Evolutionary conservation across 1,140 invertebrate genomes (phyloP).

Genomic region (Papilio polyxenes): DNA sequence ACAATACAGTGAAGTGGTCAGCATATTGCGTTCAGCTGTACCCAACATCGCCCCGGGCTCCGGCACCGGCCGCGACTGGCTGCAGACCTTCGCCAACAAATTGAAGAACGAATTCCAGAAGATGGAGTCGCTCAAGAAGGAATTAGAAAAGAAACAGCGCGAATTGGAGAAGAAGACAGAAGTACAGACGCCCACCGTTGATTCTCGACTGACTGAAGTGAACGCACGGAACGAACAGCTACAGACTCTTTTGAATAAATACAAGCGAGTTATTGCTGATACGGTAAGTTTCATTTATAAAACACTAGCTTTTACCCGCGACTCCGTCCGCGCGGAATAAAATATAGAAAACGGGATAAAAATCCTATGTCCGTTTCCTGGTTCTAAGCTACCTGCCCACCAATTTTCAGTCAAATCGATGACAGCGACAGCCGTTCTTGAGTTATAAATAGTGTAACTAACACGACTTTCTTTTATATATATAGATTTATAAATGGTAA

Average conservation of each 20-base stretch:
- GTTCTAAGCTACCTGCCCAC: too few relatives aligned
- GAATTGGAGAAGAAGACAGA: slow-evolving; percentile 46
- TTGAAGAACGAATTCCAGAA: slow-evolving; percentile 62
- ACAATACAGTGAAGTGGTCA: slow-evolving; percentile 81
- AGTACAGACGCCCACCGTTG: slow-evolving; percentile 38
- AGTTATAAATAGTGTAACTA: slow-evolving; percentile 24
- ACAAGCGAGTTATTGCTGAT: slow-evolving; percentile 87
- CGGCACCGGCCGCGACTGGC: slow-evolving; percentile 78
- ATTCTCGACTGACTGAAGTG: slow-evolving; percentile 64
- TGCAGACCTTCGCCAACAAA: slow-evolving; percentile 80
- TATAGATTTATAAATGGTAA: too few relatives aligned
- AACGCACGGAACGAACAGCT: slow-evolving; percentile 82
- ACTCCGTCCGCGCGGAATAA: too few relatives aligned
- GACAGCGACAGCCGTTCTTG: slow-evolving; percentile 16
- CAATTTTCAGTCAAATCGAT: too few relatives aligned
- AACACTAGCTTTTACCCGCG: neutral
- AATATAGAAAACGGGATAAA: too few relatives aligned
- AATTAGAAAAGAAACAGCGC: slow-evolving; percentile 46
- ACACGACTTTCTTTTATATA: slow-evolving; percentile 28
- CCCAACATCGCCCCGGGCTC: slow-evolving; percentile 80
- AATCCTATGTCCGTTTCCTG: too few relatives aligned
- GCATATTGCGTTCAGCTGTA: slow-evolving; percentile 82
- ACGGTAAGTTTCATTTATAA: slow-evolving; percentile 82
- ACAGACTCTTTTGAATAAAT: slow-evolving; percentile 85
- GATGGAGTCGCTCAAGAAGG: slow-evolving; percentile 52